Percentiles rank a stretch among this genome's conserved stretches.
Evolutionary conservation across 2,113 vertebrate genomes (phyloP).

Genomic region (Hyla sarda): DNA sequence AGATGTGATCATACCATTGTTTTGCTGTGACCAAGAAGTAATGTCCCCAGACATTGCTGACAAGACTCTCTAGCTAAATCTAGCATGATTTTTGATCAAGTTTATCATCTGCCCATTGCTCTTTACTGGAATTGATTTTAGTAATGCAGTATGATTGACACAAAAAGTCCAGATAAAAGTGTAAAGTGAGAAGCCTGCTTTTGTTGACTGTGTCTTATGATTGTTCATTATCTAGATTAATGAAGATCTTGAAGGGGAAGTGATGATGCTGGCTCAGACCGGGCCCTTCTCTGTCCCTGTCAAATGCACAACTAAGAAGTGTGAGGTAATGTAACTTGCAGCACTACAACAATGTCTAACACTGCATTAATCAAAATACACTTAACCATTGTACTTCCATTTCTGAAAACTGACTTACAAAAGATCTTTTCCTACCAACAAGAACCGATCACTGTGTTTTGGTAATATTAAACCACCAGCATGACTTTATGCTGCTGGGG

Average conservation of each 20-base stretch:
- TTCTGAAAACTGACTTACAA: no score
- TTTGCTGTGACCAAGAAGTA: neutral
- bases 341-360: neutral
- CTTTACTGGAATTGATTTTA: neutral
- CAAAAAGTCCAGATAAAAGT: neutral
- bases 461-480: no score
- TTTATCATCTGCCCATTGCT: neutral
- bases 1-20: no score
- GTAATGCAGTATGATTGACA: neutral
- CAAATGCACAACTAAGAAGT: constrained; percentile 86
- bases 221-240: constrained; percentile 76
- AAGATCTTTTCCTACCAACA: no score
- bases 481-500: no score
- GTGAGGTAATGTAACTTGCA: constrained; percentile 76
- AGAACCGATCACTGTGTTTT: no score
- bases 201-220: neutral
- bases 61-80: neutral
- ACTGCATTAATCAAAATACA: neutral
- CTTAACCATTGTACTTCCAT: neutral
- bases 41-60: neutral
- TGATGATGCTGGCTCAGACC: constrained; percentile 80
- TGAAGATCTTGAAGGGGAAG: constrained; percentile 82
- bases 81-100: neutral
- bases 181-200: neutral
- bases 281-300: constrained; percentile 84